A percentile compares a stretch with the other conserved stretches of the same genome.
Evolutionary conservation across 2,113 vertebrate genomes (phyloP).

Genomic region (Elgaria multicarinata): DNA sequence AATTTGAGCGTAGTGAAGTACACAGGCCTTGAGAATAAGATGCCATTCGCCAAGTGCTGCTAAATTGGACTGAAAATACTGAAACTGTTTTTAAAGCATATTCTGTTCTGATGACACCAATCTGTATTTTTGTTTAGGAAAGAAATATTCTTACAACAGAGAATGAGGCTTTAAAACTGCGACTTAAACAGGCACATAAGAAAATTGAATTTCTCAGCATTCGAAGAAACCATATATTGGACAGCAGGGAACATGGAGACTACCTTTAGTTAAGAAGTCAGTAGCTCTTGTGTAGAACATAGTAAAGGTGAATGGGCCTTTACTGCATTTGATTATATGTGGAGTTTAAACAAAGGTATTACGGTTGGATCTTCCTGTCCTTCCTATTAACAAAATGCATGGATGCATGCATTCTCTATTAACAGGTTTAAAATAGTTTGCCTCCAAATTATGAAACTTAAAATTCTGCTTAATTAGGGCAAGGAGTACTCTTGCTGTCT

Average conservation of each 20-base stretch:
- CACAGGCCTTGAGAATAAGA: slow-evolving; percentile 22
- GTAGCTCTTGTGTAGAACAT: slow-evolving; percentile 33
- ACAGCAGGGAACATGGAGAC: slow-evolving; percentile 66
- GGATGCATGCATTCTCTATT: slow-evolving; percentile 23
- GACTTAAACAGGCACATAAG: slow-evolving; percentile 87
- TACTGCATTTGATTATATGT: slow-evolving; percentile 36
- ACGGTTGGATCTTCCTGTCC: slow-evolving; percentile 7
- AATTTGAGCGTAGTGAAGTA: slow-evolving; percentile 40
- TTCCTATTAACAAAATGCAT: background rate
- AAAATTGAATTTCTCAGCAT: slow-evolving; percentile 89
- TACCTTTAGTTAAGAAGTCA: slow-evolving; percentile 68
- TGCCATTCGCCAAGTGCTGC: slow-evolving; percentile 19
- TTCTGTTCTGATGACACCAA: slow-evolving; percentile 38
- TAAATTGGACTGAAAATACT: background rate
- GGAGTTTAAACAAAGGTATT: slow-evolving; percentile 33
- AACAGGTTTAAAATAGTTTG: slow-evolving; percentile 26
- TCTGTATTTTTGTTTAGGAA: slow-evolving; percentile 80
- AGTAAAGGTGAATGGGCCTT: slow-evolving; percentile 13
- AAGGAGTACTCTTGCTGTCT: background rate
- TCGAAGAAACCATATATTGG: slow-evolving; percentile 71
- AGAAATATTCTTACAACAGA: slow-evolving; percentile 84
- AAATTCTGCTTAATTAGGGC: slow-evolving; percentile 36
- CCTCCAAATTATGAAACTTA: slow-evolving; percentile 7
- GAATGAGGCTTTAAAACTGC: slow-evolving; percentile 88
- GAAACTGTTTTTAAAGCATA: slow-evolving; percentile 32